Conservation (phyloP, 2,888 invertebrate genomes). For the Phrixothrix hirtus region DNA sequence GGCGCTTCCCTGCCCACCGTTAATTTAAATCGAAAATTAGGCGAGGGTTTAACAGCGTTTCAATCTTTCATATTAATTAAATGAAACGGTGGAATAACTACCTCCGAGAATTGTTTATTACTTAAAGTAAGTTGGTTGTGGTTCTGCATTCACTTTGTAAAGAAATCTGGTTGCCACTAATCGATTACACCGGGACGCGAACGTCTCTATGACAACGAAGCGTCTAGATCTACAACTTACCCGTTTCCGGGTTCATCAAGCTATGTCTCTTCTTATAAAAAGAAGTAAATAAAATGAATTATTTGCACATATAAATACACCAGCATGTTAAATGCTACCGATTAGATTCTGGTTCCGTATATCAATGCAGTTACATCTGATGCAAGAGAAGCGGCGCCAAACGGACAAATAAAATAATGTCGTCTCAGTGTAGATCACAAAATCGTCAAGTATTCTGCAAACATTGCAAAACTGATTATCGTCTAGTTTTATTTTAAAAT, state of each 20-base stretch:
- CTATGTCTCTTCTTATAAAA: constrained; percentile 3
- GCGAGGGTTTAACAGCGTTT: constrained; percentile 1
- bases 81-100: no score
- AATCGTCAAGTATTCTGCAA: constrained; percentile 3
- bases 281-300: background rate
- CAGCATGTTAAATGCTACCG: constrained; percentile 17
- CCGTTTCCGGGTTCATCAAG: constrained; percentile 12
- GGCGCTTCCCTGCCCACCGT: constrained; percentile 5
- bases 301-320: constrained; percentile 4
- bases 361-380: constrained; percentile 23
- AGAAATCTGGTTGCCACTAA: constrained; percentile 25
- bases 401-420: constrained; percentile 25
- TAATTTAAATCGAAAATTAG: constrained; percentile 19
- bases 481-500: background rate
- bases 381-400: constrained; percentile 24
- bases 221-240: constrained; percentile 35
- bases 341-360: constrained; percentile 20
- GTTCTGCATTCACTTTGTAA: background rate
- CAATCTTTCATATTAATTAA: constrained; percentile 3
- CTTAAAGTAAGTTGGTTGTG: background rate
- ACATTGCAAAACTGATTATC: constrained; percentile 1
- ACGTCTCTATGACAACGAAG: constrained; percentile 35
- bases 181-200: constrained; percentile 37
- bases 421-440: constrained; percentile 4
- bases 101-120: constrained; percentile 9